A percentile compares a stretch with the other conserved stretches of the same genome.
These are phyloP conservation scores for Cataglyphis rosenhaueri DNA, from an alignment of 2,888 invertebrate genomes.

Conservation along the genomic window DNA sequence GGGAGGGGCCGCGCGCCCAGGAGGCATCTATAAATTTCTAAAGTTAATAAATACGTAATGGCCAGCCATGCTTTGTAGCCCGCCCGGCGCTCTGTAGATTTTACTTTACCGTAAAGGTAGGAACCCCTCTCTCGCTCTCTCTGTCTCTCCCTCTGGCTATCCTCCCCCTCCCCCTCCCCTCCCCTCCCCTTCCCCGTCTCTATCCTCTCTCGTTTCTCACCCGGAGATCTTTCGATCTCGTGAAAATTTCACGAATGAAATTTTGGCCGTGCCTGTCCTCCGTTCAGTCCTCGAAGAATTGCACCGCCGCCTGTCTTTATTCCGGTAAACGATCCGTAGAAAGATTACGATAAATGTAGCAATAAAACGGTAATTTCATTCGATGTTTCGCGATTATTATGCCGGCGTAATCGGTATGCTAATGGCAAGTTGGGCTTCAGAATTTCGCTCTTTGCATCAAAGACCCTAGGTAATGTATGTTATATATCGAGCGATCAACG, in stretches of 20 bases:
- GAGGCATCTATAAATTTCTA: conserved; percentile 85
- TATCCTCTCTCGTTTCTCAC: conserved; percentile 44
- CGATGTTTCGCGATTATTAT: conserved; percentile 19
- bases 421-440: not conserved
- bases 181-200: conserved; percentile 3
- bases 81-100: conserved; percentile 78
- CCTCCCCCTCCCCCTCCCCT: conserved; percentile 6
- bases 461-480: not conserved
- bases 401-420: not conserved
- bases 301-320: conserved; percentile 6
- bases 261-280: conserved; percentile 59
- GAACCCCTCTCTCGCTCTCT: conserved; percentile 59
- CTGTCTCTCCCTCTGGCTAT: conserved; percentile 54
- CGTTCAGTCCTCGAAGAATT: conserved; percentile 30
- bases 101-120: conserved; percentile 76
- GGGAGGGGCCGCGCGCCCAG: conserved; percentile 80
- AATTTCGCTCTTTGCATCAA: not conserved
- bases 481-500: not conserved
- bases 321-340: conserved; percentile 42
- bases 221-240: conserved; percentile 66
- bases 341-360: conserved; percentile 4
- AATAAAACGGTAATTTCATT: conserved; percentile 1
- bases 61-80: conserved; percentile 85
- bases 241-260: conserved; percentile 71
- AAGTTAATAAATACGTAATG: conserved; percentile 86